phyloP scores from a whole-genome alignment of 2,888 invertebrate genomes.

The Agrochola lychnidis region DNA sequence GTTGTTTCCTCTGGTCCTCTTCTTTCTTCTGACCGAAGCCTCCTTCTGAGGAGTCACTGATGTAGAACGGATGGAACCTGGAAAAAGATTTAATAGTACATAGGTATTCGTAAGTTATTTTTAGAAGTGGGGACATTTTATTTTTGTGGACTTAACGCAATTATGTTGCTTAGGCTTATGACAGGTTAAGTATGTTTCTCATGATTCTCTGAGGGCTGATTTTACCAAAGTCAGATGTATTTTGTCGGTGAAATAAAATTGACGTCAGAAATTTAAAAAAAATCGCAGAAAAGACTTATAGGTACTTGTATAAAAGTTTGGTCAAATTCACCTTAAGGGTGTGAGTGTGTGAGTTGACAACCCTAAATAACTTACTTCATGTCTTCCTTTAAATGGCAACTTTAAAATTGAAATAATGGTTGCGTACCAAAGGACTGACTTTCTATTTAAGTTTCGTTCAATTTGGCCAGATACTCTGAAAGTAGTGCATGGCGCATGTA shows the following conservation, averaged over 20 bases:
- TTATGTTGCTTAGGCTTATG: background rate
- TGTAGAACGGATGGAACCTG: constrained; percentile 97
- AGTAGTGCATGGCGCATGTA: constrained; percentile 4
- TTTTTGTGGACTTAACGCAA: background rate
- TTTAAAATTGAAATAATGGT: background rate
- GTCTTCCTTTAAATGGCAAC: background rate
- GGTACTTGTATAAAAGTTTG: background rate
- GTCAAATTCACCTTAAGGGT: background rate
- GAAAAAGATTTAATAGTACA: background rate
- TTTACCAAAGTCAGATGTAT: background rate
- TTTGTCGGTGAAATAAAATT: background rate
- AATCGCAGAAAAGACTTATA: background rate
- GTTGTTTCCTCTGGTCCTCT: constrained; percentile 93
- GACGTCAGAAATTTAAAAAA: background rate
- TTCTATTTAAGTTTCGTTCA: background rate
- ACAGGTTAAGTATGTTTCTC: background rate
- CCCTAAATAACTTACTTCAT: background rate
- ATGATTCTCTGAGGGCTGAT: background rate
- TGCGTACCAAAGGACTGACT: background rate
- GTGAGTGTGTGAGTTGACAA: background rate
- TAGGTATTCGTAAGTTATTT: background rate
- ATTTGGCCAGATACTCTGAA: background rate
- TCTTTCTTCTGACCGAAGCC: constrained; percentile 95
- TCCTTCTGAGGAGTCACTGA: constrained; percentile 96
- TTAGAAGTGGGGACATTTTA: background rate